Conservation (phyloP, 2,888 invertebrate genomes). For the Tenthredo amoena region DNA sequence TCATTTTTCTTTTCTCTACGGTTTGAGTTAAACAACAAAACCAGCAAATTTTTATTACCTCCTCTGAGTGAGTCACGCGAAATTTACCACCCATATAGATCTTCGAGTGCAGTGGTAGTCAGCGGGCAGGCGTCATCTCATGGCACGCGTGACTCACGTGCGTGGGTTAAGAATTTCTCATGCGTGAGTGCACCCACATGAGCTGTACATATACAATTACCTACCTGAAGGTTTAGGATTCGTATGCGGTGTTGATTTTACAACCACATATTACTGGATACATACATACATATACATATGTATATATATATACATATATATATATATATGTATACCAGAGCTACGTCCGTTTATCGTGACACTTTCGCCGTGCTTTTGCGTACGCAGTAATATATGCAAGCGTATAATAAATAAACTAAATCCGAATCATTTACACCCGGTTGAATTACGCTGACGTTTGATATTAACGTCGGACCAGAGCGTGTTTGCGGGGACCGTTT, state of each 20-base stretch:
- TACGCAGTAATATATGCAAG: not conserved
- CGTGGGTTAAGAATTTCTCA: constrained; percentile 71
- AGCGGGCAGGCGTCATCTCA: constrained; percentile 25
- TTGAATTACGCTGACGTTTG: constrained; percentile 45
- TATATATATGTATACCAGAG: not conserved
- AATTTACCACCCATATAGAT: constrained; percentile 37
- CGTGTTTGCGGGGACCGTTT: not conserved
- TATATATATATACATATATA: not conserved
- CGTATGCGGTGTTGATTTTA: not conserved
- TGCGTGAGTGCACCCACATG: constrained; percentile 53
- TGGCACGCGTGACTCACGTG: constrained; percentile 71
- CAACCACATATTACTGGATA: not conserved
- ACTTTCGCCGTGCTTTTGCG: constrained; percentile 5
- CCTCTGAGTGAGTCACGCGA: constrained; percentile 35
- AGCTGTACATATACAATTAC: not conserved
- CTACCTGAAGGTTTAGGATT: not conserved
- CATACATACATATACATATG: not conserved
- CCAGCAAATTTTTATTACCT: not conserved
- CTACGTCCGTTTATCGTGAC: constrained; percentile 30
- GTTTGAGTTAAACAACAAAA: too few species aligned
- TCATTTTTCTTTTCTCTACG: too few species aligned
- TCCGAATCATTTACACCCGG: constrained; percentile 41
- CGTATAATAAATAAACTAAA: constrained; percentile 34
- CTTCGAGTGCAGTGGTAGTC: constrained; percentile 18
- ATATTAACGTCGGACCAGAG: not conserved